These are phyloP conservation scores for Arnoldichthys spilopterus DNA, from an alignment of 2,797 vertebrate species.

Conservation along the genomic window DNA sequence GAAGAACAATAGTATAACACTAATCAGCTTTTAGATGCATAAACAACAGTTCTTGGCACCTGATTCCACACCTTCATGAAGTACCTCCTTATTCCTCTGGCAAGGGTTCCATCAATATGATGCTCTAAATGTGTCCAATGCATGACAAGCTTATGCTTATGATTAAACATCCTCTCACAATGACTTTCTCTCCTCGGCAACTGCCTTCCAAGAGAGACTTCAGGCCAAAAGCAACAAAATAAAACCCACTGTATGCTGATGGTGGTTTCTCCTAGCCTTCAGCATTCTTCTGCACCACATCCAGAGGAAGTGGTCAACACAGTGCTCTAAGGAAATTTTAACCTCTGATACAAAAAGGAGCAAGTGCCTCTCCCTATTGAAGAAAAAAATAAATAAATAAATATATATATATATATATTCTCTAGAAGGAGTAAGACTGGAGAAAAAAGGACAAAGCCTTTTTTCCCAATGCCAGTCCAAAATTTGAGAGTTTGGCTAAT, in stretches of 20 bases:
- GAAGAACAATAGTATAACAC: not conserved
- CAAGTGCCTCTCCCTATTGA: constrained; percentile 27
- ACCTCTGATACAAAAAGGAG: constrained; percentile 44
- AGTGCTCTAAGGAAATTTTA: constrained; percentile 40
- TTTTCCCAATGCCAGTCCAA: too few relatives aligned
- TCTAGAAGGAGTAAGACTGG: not conserved
- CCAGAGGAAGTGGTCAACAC: constrained; percentile 58
- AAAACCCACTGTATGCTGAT: constrained; percentile 4
- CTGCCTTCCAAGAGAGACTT: not conserved
- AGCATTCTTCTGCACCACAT: constrained; percentile 27
- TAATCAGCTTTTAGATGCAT: not conserved
- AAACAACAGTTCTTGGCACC: not conserved
- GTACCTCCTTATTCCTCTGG: not conserved
- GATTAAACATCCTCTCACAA: not conserved
- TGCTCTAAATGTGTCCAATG: not conserved
- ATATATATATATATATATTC: constrained; percentile 28
- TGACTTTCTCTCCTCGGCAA: not conserved
- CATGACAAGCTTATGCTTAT: not conserved
- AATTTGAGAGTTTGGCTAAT: too few relatives aligned
- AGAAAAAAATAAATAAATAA: too few relatives aligned
- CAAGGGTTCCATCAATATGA: not conserved
- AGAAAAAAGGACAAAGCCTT: not conserved
- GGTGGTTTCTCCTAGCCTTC: constrained; percentile 4
- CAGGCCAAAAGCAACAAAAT: not conserved
- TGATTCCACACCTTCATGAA: not conserved